phyloP scores from a whole-genome alignment of 1,140 invertebrate genomes.

The Helicorthomorpha holstii region DNA sequence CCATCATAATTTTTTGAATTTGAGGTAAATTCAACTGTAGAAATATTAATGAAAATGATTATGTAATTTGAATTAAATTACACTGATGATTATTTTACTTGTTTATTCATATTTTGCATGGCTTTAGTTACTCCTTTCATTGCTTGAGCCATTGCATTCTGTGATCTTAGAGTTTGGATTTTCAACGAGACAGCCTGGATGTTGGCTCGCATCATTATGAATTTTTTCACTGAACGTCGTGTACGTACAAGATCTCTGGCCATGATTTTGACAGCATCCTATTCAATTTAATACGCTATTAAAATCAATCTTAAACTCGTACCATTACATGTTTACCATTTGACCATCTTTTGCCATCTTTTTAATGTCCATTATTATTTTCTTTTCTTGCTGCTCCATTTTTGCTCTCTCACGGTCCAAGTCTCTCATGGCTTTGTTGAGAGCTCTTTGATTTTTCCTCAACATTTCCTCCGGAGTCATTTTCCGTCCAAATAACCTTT shows the following conservation, averaged over 20 bases:
- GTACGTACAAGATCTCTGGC: slow-evolving; percentile 97
- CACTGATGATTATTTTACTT: slow-evolving; percentile 30
- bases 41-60: slow-evolving; percentile 1
- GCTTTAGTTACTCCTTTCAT: slow-evolving; percentile 99
- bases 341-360: slow-evolving; percentile 98
- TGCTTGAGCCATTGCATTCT: slow-evolving; percentile 98
- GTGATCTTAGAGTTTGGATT: slow-evolving; percentile 93
- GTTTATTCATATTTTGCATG: slow-evolving; percentile 93
- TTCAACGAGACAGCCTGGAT: slow-evolving; percentile 98
- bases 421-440: slow-evolving; percentile 98
- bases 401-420: slow-evolving; percentile 81
- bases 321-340: slow-evolving; percentile 50
- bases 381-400: slow-evolving; percentile 99
- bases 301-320: not conserved
- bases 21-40: slow-evolving; percentile 88
- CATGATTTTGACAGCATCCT: slow-evolving; percentile 99
- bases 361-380: slow-evolving; percentile 95
- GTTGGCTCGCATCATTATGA: slow-evolving; percentile 98
- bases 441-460: slow-evolving; percentile 88
- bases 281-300: slow-evolving; percentile 1
- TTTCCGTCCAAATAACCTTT: slow-evolving; percentile 92
- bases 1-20: slow-evolving; percentile 96
- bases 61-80: not conserved
- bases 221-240: slow-evolving; percentile 87
- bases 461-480: slow-evolving; percentile 97